phyloP scores from a whole-genome alignment of 2,113 vertebrate species.

The Canis aureus region DNA sequence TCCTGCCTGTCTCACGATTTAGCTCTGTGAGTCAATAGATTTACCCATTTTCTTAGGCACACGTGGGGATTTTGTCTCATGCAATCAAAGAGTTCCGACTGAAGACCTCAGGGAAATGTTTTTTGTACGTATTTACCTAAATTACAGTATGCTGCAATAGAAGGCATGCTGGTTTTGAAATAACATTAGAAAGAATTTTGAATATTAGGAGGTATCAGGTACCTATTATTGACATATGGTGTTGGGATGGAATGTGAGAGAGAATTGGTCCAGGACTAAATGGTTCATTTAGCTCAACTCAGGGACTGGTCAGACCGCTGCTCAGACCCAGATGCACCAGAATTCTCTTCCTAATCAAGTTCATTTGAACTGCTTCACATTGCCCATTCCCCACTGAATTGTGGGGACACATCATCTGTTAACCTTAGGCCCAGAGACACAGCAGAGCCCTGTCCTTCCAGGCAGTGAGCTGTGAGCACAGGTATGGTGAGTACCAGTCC shows the following conservation, averaged over 20 bases:
- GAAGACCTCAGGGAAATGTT: not conserved
- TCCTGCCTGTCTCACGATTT: not conserved
- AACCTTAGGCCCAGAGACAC: not conserved
- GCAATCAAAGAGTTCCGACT: not conserved
- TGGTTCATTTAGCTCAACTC: not conserved
- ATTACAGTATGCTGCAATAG: not conserved
- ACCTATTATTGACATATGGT: not conserved
- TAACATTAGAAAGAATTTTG: constrained; percentile 20
- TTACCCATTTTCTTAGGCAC: not conserved
- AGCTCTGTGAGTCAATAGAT: not conserved
- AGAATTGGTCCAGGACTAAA: not conserved
- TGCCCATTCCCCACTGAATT: not conserved
- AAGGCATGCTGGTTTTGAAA: not conserved
- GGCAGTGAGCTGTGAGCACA: not conserved
- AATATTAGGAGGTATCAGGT: not conserved
- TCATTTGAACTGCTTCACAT: not conserved
- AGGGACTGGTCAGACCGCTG: not conserved
- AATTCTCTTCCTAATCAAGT: not conserved
- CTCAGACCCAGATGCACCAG: not conserved
- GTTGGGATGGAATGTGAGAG: not conserved
- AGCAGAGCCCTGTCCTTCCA: not conserved
- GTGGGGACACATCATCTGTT: not conserved
- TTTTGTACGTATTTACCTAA: constrained; percentile 4
- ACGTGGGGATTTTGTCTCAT: not conserved
- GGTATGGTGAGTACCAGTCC: not conserved